phyloP scores from a whole-genome alignment of 2,797 vertebrate genomes.

The Tokudaia tokunoshimensis region DNA sequence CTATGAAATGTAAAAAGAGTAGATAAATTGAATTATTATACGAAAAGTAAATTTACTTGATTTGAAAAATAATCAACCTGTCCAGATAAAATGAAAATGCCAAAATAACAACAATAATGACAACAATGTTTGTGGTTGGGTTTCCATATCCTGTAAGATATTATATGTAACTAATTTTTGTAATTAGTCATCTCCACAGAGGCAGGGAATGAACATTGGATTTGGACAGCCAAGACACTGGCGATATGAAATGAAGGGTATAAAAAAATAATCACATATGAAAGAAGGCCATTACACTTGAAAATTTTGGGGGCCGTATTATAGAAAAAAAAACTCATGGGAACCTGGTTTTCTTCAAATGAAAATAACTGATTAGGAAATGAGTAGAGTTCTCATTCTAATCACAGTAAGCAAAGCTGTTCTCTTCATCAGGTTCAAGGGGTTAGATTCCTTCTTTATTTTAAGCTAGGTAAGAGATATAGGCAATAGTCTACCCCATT shows the following conservation, averaged over 20 bases:
- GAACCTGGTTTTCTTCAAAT: neutral
- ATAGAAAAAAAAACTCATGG: neutral
- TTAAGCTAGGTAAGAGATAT: neutral
- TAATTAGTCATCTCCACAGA: neutral
- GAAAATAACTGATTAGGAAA: neutral
- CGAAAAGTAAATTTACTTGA: neutral
- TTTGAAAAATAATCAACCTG: neutral
- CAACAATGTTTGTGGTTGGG: neutral
- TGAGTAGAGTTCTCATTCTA: neutral
- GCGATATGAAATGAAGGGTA: neutral
- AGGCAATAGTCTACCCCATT: fast-evolving
- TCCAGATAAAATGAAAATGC: neutral
- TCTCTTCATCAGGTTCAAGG: neutral
- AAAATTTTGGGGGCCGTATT: neutral
- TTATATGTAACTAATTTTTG: neutral
- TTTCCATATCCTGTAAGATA: neutral
- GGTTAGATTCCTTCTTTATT: neutral
- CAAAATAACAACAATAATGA: neutral
- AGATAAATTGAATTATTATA: neutral
- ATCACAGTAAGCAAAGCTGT: neutral
- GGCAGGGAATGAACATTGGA: neutral
- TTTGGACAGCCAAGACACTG: neutral
- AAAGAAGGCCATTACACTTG: neutral
- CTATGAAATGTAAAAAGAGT: neutral
- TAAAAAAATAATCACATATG: neutral